A percentile compares a stretch with the other conserved stretches of the same genome.
phyloP scores from a whole-genome alignment of 2,113 vertebrate genomes.

The Pseudopipra pipra region DNA sequence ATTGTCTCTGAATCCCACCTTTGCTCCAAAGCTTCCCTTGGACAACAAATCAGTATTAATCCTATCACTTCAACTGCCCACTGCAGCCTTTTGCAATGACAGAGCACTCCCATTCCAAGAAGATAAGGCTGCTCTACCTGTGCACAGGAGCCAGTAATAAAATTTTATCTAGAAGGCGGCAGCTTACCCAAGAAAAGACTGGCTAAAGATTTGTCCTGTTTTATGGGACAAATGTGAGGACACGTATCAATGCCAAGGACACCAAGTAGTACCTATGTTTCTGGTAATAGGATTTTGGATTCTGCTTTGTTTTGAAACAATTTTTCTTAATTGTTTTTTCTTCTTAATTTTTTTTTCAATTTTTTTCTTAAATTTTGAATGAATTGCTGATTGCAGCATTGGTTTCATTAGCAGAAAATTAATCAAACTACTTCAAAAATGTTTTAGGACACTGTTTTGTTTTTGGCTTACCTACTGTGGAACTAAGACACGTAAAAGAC shows the following conservation, averaged over 20 bases:
- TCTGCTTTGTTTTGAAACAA: not conserved
- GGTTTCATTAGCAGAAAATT: not conserved
- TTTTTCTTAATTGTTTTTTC: not conserved
- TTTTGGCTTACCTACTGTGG: not conserved
- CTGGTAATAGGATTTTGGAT: not conserved
- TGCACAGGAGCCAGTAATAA: not conserved
- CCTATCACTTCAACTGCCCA: not conserved
- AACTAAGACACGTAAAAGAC: not conserved
- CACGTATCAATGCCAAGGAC: not conserved
- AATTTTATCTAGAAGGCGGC: not conserved
- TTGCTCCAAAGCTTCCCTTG: not conserved
- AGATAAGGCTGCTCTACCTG: not conserved
- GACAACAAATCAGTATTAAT: not conserved
- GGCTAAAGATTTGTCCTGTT: not conserved
- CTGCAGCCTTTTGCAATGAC: not conserved
- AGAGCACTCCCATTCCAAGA: not conserved
- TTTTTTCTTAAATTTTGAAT: not conserved
- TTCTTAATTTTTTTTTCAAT: not conserved
- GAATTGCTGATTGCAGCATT: not conserved
- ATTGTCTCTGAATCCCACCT: not conserved
- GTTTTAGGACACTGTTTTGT: not conserved
- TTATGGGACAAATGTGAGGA: not conserved
- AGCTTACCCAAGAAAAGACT: not conserved
- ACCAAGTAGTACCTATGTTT: not conserved
- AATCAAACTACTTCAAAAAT: not conserved